Conservation (phyloP, 92 coral and sea anemone genomes). For the Actinernus sp. region DNA sequence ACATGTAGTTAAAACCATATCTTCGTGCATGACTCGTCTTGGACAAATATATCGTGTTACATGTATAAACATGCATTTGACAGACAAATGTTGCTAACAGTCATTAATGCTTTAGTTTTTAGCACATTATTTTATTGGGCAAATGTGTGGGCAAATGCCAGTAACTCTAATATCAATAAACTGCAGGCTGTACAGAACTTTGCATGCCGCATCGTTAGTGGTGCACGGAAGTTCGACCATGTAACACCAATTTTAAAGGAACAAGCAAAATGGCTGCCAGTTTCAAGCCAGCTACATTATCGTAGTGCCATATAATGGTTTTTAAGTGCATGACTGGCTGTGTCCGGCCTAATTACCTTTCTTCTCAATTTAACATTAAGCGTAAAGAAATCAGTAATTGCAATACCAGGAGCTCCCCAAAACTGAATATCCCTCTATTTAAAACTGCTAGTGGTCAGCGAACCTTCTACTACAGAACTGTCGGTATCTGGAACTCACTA, state of each 20-base stretch:
- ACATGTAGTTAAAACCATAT: too few species aligned
- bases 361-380: conserved; percentile 9
- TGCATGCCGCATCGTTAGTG: conserved; percentile 30
- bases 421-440: conserved; percentile 40
- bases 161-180: too few species aligned
- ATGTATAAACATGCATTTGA: too few species aligned
- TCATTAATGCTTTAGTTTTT: conserved; percentile 32
- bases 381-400: conserved; percentile 18
- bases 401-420: conserved; percentile 20
- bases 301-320: conserved; percentile 8
- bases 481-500: conserved; percentile 24
- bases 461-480: conserved; percentile 30
- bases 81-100: conserved; percentile 1
- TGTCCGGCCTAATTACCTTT: conserved; percentile 24
- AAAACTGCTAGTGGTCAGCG: conserved; percentile 39
- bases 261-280: conserved; percentile 26
- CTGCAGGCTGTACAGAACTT: conserved; percentile 45
- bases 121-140: conserved; percentile 33
- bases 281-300: conserved; percentile 16
- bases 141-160: too few species aligned
- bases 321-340: conserved; percentile 26
- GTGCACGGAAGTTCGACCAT: conserved; percentile 24
- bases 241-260: conserved; percentile 15
- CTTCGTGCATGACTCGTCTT: conserved; percentile 21
- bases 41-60: too few species aligned